phyloP scores from a whole-genome alignment of 2,797 vertebrate genomes.

The Sebastes itinus region DNA sequence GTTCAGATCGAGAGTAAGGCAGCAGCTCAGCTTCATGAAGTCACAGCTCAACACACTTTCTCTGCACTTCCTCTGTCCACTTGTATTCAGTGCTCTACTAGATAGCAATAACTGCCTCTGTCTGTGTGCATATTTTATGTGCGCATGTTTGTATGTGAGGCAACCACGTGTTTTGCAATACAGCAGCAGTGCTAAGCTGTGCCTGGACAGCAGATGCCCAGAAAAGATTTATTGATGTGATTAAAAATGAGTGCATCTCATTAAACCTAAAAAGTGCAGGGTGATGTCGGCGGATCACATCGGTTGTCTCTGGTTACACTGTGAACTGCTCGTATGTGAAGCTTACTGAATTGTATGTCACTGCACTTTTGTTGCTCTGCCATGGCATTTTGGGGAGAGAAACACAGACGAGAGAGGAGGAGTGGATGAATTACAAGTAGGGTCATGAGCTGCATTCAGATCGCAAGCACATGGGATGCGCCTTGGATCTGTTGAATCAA shows the following conservation, averaged over 20 bases:
- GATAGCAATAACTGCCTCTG: slow-evolving; percentile 1
- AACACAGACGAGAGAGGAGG: neutral
- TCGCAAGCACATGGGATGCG: neutral
- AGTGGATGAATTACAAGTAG: neutral
- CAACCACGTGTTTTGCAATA: slow-evolving; percentile 13
- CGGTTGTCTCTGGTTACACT: neutral
- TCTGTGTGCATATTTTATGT: neutral
- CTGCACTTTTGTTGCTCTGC: neutral
- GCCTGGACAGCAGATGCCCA: slow-evolving; percentile 64
- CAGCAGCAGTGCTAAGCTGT: slow-evolving; percentile 45
- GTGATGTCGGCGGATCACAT: slow-evolving; percentile 17
- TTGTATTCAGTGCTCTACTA: neutral
- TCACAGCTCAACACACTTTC: slow-evolving; percentile 3
- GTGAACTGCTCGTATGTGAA: neutral
- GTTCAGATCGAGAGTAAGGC: slow-evolving; percentile 10
- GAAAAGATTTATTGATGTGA: slow-evolving; percentile 50
- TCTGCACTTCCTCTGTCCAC: slow-evolving; percentile 4
- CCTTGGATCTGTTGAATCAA: neutral
- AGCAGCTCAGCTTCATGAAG: neutral
- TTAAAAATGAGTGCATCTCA: slow-evolving; percentile 56
- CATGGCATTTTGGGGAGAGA: neutral
- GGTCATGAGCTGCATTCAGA: slow-evolving; percentile 3
- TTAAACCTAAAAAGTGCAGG: slow-evolving; percentile 36
- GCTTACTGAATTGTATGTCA: neutral
- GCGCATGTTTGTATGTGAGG: slow-evolving; percentile 32